Evolutionary conservation across 2,888 invertebrate genomes (phyloP).

Genomic region (Melanostoma mellinum): DNA sequence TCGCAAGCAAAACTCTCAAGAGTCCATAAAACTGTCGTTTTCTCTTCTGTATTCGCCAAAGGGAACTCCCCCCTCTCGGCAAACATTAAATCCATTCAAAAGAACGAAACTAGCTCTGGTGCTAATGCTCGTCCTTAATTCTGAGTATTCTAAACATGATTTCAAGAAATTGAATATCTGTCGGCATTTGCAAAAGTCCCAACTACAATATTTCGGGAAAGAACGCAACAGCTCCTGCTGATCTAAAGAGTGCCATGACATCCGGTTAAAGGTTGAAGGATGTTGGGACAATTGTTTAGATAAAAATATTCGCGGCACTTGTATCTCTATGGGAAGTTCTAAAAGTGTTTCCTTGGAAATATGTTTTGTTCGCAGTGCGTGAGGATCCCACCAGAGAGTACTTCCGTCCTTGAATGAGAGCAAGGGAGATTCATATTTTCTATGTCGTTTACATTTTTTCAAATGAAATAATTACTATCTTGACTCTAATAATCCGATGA

Average conservation of each 20-base stretch:
- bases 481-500: no score
- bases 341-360: no score
- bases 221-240: constrained; percentile 41
- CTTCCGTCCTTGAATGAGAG: no score
- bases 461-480: no score
- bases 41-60: constrained; percentile 7
- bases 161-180: constrained; percentile 61
- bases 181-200: constrained; percentile 67
- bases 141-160: constrained; percentile 59
- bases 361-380: no score
- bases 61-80: constrained; percentile 25
- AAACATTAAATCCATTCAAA: constrained; percentile 51
- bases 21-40: constrained; percentile 70
- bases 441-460: no score
- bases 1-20: constrained; percentile 56
- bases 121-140: constrained; percentile 58
- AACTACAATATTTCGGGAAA: background rate
- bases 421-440: no score
- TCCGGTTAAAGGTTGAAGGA: constrained; percentile 37
- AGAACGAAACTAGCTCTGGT: constrained; percentile 17
- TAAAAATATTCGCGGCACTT: constrained; percentile 31
- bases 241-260: constrained; percentile 47
- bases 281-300: constrained; percentile 5
- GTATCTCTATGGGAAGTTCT: background rate
- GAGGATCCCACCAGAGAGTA: no score